Base-by-base conservation (phyloP, 2,113 vertebrate genomes). In the Anolis sagrei region DNA sequence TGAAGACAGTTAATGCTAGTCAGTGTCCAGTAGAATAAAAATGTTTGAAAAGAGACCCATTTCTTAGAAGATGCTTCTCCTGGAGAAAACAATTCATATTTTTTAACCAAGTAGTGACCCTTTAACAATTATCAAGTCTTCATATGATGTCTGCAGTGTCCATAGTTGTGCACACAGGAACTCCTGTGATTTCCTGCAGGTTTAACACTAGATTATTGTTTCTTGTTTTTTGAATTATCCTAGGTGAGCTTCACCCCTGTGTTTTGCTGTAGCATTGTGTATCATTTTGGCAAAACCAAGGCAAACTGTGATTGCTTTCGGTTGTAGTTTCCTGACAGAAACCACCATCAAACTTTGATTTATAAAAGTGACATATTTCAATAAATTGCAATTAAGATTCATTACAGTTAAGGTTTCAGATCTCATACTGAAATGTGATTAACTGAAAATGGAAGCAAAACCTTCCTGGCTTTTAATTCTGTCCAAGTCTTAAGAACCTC, bases 41-140 rank as follows among this genome's bases (percentile, higher is more conserved):
- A 87, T 48, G 18, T 44, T 84, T 68, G 19, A 74, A 83, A 79
- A 62, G 3, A 79, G 21, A 88, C 9, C 14, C 7, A 83, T 16
- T 72, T 80, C 81, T 87, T 86, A 29, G 49, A 48, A 2, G 0
- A 77, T 58, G 81, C 80, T 82, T 77, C 29, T 39, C 90, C 76
- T 86, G 73, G 54, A 61, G 11, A 84, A 81, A 13, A 58, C 36
- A 39, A 86, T 84, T 81, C 85, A 34, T 76, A 79, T 85, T 74
- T 91, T 92, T 88, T 90, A 74, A 76, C 79, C 64, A 66, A 81
- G 81, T 51, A 89, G 13, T 81, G 87, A 72, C 76, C 70, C 81
- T 90, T 48, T 62, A 92, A 76, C 70, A 87, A 81, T 73, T 61
- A 86, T 84, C 88, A 93, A 51, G 66, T 83, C 75, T 85, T 74